Evolutionary conservation across 2,797 vertebrate species (phyloP), one percentile per base, ranked within the genome.

Genomic region (Perodicticus potto): DNA sequence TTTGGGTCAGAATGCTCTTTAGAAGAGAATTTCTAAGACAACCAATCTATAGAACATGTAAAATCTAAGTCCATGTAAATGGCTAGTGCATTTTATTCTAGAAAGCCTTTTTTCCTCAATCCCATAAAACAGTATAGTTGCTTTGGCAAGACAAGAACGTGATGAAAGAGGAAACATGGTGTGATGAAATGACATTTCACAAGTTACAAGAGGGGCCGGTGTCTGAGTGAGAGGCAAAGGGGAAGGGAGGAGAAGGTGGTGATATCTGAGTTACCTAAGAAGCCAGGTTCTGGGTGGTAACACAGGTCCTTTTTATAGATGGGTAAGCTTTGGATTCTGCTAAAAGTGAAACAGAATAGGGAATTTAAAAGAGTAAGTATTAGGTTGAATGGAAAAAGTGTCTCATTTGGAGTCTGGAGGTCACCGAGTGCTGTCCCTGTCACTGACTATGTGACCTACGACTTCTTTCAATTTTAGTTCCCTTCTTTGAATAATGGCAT

Each of bases 391-490:
- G 65, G 40, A 20, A 49, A 78, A 29, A 70, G 25, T 57, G 40
- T 25, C 57, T 81, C 4, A 65, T 34, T 13, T 11, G 53, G 81
- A 43, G 20, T 53, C 55, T 53, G 76, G 69, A 59, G 14, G 27
- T 19, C 23, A 0, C 45, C 43, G 43, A 12, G 3, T 12, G 37
- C 57, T 32, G 2, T 40, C 29, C 27, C 5, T 40, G 8, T 9
- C 22, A 16, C 45, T 12, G 40, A 16, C 57, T 53, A 4, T 27
- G 32, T 80, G 93, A 80, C 69, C 16, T 53, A 3, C 69, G n/a
- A 83, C 77, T 40, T 93, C n/a, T n/a, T 78, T 57, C 37, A 67
- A 45, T 29, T 90, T 89, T 27, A 77, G 32, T 45, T 76, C 91
- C 55, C n/a, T 53, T 3, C 7, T 70, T 34, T 63, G 45, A 86